phyloP scores from a whole-genome alignment of 2,113 vertebrate species.

The Lutjanus erythropterus region DNA sequence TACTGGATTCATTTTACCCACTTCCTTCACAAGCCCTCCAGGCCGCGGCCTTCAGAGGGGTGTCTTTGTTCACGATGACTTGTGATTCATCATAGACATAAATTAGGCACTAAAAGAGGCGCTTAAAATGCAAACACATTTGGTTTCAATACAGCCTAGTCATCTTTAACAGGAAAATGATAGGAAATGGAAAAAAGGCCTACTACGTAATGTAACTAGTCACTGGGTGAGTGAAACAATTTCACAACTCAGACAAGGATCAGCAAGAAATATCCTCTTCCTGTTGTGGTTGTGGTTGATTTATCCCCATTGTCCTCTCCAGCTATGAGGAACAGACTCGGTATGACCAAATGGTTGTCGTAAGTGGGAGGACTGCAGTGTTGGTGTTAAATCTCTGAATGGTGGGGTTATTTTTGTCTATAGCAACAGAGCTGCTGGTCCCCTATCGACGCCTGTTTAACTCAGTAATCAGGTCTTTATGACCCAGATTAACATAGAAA shows the following conservation, averaged over 20 bases:
- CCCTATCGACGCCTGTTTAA: neutral
- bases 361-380: neutral
- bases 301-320: neutral
- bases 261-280: neutral
- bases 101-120: neutral
- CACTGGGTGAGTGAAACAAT: neutral
- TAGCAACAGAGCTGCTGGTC: neutral
- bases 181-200: neutral
- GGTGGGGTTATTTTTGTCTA: neutral
- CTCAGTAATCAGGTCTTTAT: neutral
- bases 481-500: neutral
- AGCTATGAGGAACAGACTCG: neutral
- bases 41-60: neutral
- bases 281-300: constrained; percentile 25
- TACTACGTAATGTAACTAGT: too few species aligned
- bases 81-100: neutral
- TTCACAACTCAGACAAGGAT: constrained; percentile 14
- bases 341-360: neutral
- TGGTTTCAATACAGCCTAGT: neutral
- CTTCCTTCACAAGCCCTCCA: neutral
- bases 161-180: neutral
- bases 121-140: neutral
- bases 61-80: neutral
- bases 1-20: neutral
- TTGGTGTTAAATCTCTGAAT: neutral